phyloP scores from a whole-genome alignment of 2,113 vertebrate species.

The Alouatta palliata region DNA sequence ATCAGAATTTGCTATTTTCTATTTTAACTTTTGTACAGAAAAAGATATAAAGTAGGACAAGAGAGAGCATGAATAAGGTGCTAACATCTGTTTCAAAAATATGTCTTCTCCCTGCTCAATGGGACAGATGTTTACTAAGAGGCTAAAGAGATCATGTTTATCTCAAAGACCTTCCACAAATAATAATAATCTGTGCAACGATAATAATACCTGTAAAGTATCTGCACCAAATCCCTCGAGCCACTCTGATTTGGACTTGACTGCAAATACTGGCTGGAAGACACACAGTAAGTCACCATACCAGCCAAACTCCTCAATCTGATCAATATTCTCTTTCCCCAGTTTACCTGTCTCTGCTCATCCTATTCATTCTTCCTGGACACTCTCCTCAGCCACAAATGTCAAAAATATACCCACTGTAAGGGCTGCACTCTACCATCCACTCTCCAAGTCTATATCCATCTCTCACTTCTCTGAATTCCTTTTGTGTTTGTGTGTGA shows the following conservation, averaged over 20 bases:
- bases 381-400: background rate
- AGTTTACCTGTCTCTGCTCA: background rate
- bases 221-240: background rate
- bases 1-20: constrained; percentile 4
- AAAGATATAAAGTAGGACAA: background rate
- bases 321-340: background rate
- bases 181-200: background rate
- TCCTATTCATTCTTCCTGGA: background rate
- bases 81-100: background rate
- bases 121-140: background rate
- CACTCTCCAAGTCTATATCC: rapidly evolving
- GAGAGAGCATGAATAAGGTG: background rate
- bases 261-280: background rate
- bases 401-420: rapidly evolving
- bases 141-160: background rate
- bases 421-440: rapidly evolving
- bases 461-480: background rate
- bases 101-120: background rate
- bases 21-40: background rate
- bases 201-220: background rate
- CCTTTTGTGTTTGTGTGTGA: background rate
- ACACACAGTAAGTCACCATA: background rate
- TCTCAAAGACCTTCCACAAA: background rate
- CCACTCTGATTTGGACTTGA: background rate
- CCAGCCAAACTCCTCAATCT: background rate